Percentiles rank a stretch among this genome's conserved stretches.
Conservation (phyloP, 2,888 invertebrate species). For the Pseudococcus viburni region DNA sequence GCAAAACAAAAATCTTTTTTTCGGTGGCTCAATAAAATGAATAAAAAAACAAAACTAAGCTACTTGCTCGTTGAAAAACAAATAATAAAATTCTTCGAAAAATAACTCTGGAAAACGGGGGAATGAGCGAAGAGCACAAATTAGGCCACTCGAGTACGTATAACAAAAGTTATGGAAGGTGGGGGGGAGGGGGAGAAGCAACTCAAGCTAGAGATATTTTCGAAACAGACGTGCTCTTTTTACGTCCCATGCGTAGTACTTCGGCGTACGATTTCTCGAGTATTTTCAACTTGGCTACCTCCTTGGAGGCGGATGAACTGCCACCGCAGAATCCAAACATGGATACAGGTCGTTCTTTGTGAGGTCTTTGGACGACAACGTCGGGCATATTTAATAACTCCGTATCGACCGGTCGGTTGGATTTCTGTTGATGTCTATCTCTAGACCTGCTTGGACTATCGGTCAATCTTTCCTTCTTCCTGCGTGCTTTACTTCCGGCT, state of each 20-base stretch:
- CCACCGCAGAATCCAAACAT: constrained; percentile 68
- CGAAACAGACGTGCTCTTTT: constrained; percentile 40
- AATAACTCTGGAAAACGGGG: background rate
- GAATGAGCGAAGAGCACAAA: background rate
- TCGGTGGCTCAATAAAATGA: background rate
- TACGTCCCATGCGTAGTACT: constrained; percentile 74
- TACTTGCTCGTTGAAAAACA: background rate
- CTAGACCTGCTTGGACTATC: constrained; percentile 67
- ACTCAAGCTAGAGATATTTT: background rate
- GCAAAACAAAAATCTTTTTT: background rate
- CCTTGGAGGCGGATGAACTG: constrained; percentile 83
- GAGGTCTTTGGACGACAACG: constrained; percentile 67
- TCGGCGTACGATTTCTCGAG: constrained; percentile 90
- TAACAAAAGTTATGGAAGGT: no score
- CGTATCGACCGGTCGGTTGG: constrained; percentile 67
- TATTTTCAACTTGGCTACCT: constrained; percentile 84
- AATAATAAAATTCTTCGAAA: background rate
- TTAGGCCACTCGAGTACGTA: background rate
- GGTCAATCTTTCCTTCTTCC: constrained; percentile 64
- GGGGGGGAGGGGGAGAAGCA: background rate
- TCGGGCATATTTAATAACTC: constrained; percentile 59
- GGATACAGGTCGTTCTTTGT: constrained; percentile 67
- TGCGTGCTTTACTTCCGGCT: constrained; percentile 67
- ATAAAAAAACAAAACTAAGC: constrained; percentile 11
- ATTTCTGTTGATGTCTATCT: constrained; percentile 66